phyloP scores from a whole-genome alignment of 2,113 vertebrate species.

The Sebastes schlegelii region DNA sequence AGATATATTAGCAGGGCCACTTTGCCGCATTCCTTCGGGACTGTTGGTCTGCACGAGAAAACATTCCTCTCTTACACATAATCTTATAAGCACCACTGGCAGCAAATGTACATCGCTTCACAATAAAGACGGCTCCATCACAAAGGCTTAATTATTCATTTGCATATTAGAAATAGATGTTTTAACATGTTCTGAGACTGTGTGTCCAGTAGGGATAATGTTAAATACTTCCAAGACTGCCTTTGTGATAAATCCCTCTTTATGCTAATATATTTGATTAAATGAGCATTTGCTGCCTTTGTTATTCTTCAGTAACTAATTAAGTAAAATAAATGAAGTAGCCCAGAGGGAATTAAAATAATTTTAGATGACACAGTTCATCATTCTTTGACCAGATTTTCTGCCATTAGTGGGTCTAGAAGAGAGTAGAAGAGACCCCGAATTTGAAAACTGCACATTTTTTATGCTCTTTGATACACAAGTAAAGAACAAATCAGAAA shows the following conservation, averaged over 20 bases:
- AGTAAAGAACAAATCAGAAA: neutral
- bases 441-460: neutral
- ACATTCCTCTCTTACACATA: constrained; percentile 10
- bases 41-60: neutral
- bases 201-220: neutral
- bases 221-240: neutral
- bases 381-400: constrained; percentile 11
- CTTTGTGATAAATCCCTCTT: constrained; percentile 12
- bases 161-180: constrained; percentile 15
- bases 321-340: constrained; percentile 25
- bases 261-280: constrained; percentile 34
- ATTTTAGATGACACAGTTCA: neutral
- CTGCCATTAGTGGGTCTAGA: neutral
- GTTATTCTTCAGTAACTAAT: neutral
- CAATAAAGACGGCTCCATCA: constrained; percentile 1
- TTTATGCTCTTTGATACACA: neutral
- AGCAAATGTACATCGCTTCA: constrained; percentile 3
- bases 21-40: neutral
- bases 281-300: constrained; percentile 2
- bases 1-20: constrained; percentile 10
- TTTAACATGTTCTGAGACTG: constrained; percentile 19
- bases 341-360: neutral
- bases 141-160: constrained; percentile 10
- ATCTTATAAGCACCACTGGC: neutral
- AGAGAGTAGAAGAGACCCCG: neutral